Percentiles rank a stretch among this genome's conserved stretches.
These are phyloP conservation scores for Lamprologus callipterus DNA, from an alignment of 2,113 vertebrate species.

Conservation along the genomic window DNA sequence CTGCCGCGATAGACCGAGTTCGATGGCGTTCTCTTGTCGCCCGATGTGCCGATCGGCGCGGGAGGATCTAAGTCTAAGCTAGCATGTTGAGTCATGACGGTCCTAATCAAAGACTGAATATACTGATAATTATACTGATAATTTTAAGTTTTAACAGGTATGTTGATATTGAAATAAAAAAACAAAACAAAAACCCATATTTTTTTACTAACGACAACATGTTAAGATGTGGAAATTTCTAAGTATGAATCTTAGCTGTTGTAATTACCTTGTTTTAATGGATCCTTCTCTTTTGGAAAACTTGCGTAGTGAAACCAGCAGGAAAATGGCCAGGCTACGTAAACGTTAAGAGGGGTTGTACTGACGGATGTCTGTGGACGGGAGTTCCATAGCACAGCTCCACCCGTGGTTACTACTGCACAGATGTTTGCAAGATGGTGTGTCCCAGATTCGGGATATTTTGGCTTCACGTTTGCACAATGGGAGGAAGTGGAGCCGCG, in stretches of 20 bases:
- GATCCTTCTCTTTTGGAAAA: not conserved
- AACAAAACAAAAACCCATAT: rapidly evolving
- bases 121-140: not conserved
- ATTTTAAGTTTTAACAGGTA: not conserved
- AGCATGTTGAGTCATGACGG: not conserved
- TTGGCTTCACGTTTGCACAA: not conserved
- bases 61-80: no score
- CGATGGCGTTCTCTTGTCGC: no score
- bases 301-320: not conserved
- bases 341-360: not conserved
- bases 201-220: not conserved
- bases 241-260: not conserved
- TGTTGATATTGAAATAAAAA: not conserved
- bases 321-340: rapidly evolving
- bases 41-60: no score
- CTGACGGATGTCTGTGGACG: not conserved
- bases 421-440: not conserved
- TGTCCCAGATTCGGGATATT: not conserved
- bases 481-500: not conserved
- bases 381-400: not conserved
- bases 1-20: no score
- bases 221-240: not conserved
- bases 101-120: not conserved
- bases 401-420: not conserved
- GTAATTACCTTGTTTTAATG: not conserved